These are phyloP conservation scores for Siniperca undulata DNA, from an alignment of 2,797 vertebrate species.

Conservation along the genomic window DNA sequence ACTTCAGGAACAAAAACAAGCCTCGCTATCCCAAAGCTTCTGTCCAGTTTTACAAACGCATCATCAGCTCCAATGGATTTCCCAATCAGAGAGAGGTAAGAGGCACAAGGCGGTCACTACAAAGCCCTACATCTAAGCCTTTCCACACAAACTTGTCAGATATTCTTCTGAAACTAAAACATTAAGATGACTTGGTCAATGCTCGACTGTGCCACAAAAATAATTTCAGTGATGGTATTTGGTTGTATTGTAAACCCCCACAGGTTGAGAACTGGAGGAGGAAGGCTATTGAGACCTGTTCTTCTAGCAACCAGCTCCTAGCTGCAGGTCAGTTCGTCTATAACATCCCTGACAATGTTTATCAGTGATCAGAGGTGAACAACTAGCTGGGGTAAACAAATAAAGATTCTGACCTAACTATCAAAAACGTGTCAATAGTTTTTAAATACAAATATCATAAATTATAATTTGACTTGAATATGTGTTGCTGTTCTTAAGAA, in stretches of 20 bases:
- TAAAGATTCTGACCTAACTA: slow-evolving; percentile 74
- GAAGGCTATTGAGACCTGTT: slow-evolving; percentile 89
- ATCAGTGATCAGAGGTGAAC: slow-evolving; percentile 38
- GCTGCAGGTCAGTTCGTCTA: slow-evolving; percentile 87
- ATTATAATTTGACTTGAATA: slow-evolving; percentile 36
- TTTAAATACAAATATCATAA: slow-evolving; percentile 13
- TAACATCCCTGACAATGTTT: slow-evolving; percentile 7
- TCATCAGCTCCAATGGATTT: slow-evolving; percentile 93
- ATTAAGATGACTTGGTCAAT: not conserved
- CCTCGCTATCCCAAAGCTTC: slow-evolving; percentile 95
- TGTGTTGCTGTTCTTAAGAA: slow-evolving; percentile 42
- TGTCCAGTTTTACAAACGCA: slow-evolving; percentile 90
- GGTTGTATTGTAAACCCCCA: slow-evolving; percentile 14
- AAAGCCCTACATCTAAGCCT: not conserved
- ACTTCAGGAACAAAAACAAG: slow-evolving; percentile 92
- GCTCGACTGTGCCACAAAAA: not conserved
- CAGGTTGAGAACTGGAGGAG: slow-evolving; percentile 91
- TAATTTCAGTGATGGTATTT: not conserved
- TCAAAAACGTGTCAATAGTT: slow-evolving; percentile 3
- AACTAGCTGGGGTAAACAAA: slow-evolving; percentile 86
- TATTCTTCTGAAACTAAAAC: not conserved
- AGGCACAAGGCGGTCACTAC: not conserved
- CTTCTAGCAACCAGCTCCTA: slow-evolving; percentile 89
- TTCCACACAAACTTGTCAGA: not conserved
- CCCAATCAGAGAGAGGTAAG: slow-evolving; percentile 91